Evolutionary conservation across 2,797 vertebrate species (phyloP), one percentile per base, ranked within the genome.

Genomic region (Rhodeus uyekii): DNA sequence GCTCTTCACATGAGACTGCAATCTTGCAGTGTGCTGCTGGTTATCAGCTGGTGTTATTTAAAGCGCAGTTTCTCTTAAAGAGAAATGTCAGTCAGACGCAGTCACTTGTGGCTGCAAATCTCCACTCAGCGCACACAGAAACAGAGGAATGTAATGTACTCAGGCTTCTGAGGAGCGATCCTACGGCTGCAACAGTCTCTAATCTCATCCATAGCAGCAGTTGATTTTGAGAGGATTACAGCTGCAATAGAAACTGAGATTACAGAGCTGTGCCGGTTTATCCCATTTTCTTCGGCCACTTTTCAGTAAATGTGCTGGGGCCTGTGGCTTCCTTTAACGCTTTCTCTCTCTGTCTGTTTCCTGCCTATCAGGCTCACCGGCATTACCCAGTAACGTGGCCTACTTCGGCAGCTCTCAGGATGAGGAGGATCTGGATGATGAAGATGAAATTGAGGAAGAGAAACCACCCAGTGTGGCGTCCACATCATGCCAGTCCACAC

Each of bases 381-480:
- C 97, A 82, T 95, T 99, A 94, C 98, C 98, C 93, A 96, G 91
- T 93, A 97, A 94, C 94, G 97, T 99, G 97, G 95, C 96, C 4
- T 98, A 96, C 94, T 99, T 99, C 13, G 98, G 98, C 91, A 97
- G 96, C 93, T 99, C 97, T 95, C 97, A 98, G 94, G 97, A 99
- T 69, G 98, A 98, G 81, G 96, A 98, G 83, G 97, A 98, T 60
- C 94, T 96, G 77, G 97, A 97, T 83, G 96, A 97, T 13, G 96
- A 96, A n/a, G 95, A 95, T 29, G 96, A 96, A 88, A 92, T 93
- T 84, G 93, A 91, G 92, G 95, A 95, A 63, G 87, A 94, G 89
- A 97, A 96, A 92, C 87, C 93, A 89, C 93, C 94, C 83, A 94
- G 92, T 81, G 95, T 94, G 80, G 91, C 94, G 89, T 97, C 95